Percentiles rank a stretch among this genome's conserved stretches.
These are phyloP conservation scores for Tragulus kanchil DNA, from an alignment of 2,113 vertebrate genomes.

Conservation along the genomic window DNA sequence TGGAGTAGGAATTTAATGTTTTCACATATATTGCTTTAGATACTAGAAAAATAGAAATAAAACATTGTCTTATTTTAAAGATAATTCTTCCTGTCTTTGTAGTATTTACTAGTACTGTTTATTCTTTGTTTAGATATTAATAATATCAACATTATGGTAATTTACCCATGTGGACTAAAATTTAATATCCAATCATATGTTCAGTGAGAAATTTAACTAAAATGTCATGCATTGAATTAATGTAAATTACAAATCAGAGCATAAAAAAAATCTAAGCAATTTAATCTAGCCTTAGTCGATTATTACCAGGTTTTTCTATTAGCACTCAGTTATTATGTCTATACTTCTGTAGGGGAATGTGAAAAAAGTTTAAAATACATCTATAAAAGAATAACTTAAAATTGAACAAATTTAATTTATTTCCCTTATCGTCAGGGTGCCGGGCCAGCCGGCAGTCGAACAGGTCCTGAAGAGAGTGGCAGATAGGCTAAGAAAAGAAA, in stretches of 20 bases:
- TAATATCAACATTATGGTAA: background rate
- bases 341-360: background rate
- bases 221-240: background rate
- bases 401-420: background rate
- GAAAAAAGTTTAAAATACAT: background rate
- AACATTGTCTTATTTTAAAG: conserved; percentile 31
- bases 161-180: background rate
- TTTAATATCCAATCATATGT: background rate
- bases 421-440: background rate
- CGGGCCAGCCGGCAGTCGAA: too few species aligned
- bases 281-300: background rate
- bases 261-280: background rate
- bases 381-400: conserved; percentile 34
- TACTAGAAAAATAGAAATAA: background rate
- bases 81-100: background rate
- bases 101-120: background rate
- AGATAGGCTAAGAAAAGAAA: too few species aligned
- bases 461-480: too few species aligned
- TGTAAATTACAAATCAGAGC: background rate
- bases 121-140: background rate
- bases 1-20: background rate
- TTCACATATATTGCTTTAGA: background rate
- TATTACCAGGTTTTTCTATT: background rate
- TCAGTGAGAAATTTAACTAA: conserved; percentile 35
- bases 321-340: background rate